Base-by-base conservation (phyloP, 2,888 invertebrate genomes). In the Pachliopta kotzebuea region DNA sequence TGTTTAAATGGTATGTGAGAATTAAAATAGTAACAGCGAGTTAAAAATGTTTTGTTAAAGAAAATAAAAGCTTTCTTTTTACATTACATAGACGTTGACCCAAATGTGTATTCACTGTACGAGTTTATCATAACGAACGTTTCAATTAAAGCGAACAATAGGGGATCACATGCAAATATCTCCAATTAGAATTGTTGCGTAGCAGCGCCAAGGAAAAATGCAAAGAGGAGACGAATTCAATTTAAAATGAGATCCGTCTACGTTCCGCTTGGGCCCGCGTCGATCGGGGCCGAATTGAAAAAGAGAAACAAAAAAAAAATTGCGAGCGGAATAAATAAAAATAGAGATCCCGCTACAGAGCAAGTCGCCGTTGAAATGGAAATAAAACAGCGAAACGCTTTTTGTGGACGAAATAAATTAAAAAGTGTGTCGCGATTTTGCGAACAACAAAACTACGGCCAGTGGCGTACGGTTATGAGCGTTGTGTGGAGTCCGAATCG, bases 401-500 rank as follows among this genome's bases (percentile, higher is more conserved):
- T 89, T 89, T 89, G 90, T 88, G 90, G 84, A 86, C 86, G 88
- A 90, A 90, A 90, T 90, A 88, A 90, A 91, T 90, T 90, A 90
- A 90, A 90, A 90, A 89, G 86, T 88, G 83, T 84, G 86, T 86
- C 84, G 86, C 86, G 88, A 88, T 88, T 89, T 87, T 85, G 85
- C 77, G 83, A 79, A 79, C 78, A 76, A 73, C 75, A 74, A 72
- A 74, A 77, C 78, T 76, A 75, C 73, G 74, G 76, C 75, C 67
- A 70, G 67, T 64, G 69, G 60, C 61, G 65, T 54, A 56, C 63
- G 31, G 56, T 60, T 60, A 63, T 67, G 62, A 61, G 52, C 31
- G 37, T 60, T 65, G 65, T 52, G 50, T 55, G 37, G 55, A 50
- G n/a, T 21, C 55, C 24, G 42, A 55, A 58, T 45, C 56, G 6